Evolutionary conservation across 1,140 invertebrate species (phyloP).

Genomic region (Lordiphosa stackelbergi): DNA sequence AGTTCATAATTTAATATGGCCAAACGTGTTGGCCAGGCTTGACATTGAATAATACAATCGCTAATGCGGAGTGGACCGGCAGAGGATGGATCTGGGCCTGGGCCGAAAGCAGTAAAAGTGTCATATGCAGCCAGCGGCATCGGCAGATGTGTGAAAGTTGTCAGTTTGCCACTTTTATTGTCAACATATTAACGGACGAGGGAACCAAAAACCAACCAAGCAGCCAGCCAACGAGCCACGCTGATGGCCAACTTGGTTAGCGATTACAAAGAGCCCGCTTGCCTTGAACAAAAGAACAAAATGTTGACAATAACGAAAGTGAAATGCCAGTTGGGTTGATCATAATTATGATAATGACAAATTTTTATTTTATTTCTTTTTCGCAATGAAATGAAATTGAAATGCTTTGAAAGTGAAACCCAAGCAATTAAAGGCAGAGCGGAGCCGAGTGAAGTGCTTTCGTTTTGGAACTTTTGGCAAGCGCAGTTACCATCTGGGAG

Average conservation of each 20-base stretch:
- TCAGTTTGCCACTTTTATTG: constrained; percentile 66
- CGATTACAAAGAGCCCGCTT: constrained; percentile 33
- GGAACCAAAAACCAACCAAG: constrained; percentile 18
- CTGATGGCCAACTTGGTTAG: constrained; percentile 30
- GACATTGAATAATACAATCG: constrained; percentile 68
- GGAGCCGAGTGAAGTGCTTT: constrained; percentile 24
- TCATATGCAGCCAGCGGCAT: constrained; percentile 26
- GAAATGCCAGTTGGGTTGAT: constrained; percentile 57
- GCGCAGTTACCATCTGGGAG: constrained; percentile 8
- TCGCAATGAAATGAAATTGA: constrained; percentile 56
- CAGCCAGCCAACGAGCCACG: constrained; percentile 11
- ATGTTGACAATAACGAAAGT: constrained; percentile 54
- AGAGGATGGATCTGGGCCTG: constrained; percentile 31
- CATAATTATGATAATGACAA: constrained; percentile 66
- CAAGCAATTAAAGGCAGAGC: constrained; percentile 61
- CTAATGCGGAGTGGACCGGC: constrained; percentile 1
- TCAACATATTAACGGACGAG: constrained; percentile 61
- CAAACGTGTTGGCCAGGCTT: constrained; percentile 21
- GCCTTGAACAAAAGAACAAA: constrained; percentile 69
- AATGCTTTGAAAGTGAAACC: constrained; percentile 72
- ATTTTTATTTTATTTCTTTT: constrained; percentile 31
- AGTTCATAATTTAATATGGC: constrained; percentile 41
- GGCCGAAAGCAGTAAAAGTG: constrained; percentile 44
- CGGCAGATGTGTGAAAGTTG: constrained; percentile 69
- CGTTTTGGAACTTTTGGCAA: constrained; percentile 16